A percentile compares a stretch with the other conserved stretches of the same genome.
Conservation (phyloP, 2,113 vertebrate species). For the Coptodon bakossiorum region DNA sequence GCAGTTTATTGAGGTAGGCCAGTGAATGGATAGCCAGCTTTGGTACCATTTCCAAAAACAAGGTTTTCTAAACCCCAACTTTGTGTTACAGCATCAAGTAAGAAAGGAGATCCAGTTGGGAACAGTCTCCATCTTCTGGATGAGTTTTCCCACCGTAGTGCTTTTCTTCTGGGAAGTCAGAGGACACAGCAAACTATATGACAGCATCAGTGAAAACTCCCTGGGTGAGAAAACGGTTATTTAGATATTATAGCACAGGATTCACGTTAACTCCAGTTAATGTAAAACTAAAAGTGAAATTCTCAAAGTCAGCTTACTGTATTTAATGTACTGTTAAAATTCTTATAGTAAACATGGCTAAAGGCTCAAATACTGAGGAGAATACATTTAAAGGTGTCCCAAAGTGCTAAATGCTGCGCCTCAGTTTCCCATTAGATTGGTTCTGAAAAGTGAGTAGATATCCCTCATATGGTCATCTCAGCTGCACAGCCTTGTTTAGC, state of each 20-base stretch:
- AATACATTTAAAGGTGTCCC: neutral
- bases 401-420: neutral
- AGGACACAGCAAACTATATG: slow-evolving; percentile 90
- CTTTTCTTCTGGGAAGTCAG: slow-evolving; percentile 85
- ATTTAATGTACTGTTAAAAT: neutral
- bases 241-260: neutral
- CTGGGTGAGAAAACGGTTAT: slow-evolving; percentile 69
- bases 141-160: slow-evolving; percentile 83
- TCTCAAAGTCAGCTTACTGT: fast-evolving
- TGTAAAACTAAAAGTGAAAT: fast-evolving
- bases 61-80: neutral
- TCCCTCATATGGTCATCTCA: neutral
- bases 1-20: slow-evolving; percentile 83
- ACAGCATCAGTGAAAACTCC: slow-evolving; percentile 72
- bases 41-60: neutral
- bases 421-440: neutral
- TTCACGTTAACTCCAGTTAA: neutral
- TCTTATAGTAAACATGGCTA: neutral
- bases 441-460: neutral
- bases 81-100: slow-evolving; percentile 79
- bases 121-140: slow-evolving; percentile 79
- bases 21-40: neutral
- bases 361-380: neutral
- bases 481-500: neutral
- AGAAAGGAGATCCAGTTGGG: slow-evolving; percentile 77